These are phyloP conservation scores for Phaedon cochleariae DNA, from an alignment of 2,888 invertebrate species.

Conservation along the genomic window DNA sequence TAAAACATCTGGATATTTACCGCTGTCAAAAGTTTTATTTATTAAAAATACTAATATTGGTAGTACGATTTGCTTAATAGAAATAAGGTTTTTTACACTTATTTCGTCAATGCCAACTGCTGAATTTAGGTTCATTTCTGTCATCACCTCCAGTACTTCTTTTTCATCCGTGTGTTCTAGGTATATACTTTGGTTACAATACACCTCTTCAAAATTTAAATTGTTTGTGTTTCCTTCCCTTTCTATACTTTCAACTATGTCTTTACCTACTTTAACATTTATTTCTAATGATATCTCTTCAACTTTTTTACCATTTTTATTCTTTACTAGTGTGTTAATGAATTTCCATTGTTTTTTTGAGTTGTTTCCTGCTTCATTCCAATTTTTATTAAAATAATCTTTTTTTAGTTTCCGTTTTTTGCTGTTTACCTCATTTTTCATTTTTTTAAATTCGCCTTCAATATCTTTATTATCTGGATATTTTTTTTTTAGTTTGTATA, in stretches of 20 bases:
- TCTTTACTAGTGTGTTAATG: not conserved
- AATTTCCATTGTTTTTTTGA: not conserved
- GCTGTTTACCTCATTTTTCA: not conserved
- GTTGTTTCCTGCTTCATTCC: not conserved
- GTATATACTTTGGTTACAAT: no score
- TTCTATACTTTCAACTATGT: no score
- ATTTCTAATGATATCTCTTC: not conserved
- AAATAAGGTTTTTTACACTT: conserved; percentile 4
- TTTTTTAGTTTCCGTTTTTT: not conserved
- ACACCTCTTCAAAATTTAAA: no score
- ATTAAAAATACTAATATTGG: conserved; percentile 7
- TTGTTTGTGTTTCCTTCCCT: not conserved
- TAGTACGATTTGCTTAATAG: not conserved
- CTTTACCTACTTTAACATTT: not conserved
- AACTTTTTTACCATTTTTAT: not conserved
- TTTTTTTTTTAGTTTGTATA: conserved; percentile 9
- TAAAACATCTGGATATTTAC: conserved; percentile 6
- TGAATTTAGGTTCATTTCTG: not conserved
- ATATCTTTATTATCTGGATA: conserved; percentile 1
- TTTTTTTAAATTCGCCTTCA: not conserved
- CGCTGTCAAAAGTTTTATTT: not conserved
- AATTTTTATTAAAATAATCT: not conserved
- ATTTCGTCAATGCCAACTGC: not conserved
- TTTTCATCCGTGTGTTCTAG: conserved; percentile 4
- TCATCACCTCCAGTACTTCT: conserved; percentile 9